Base-by-base conservation (phyloP, 2,113 vertebrate species). In the Lophotis ruficrista region DNA sequence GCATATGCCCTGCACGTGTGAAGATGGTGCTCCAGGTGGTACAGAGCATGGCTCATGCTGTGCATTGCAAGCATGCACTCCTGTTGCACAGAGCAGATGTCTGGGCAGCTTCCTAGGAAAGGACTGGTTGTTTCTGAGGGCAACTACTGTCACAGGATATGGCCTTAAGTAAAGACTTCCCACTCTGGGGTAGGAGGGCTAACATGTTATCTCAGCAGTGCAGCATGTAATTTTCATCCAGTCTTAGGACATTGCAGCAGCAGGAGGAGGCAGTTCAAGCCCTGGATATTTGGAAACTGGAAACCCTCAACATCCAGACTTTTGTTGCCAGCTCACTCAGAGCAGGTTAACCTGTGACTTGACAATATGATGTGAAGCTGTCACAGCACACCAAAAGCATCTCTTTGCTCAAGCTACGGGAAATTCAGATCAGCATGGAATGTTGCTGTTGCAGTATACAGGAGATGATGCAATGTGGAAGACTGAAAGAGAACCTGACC, bases 41-140 rank as follows among this genome's bases (percentile, higher is more conserved):
- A 19, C 22, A 0, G 3, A n/a, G 62, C 24, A 14, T 8, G 66
- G 47, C 31, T 78, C 0, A 0, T 45, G 65, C 76, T 93, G 51
- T 37, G 57, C 27, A 1, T 4, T 45, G 53, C 17, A 24, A n/a
- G 14, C 38, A 66, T 33, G 25, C 18, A 6, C 13, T 82, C 41
- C 70, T 48, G 21, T 6, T 78, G 47, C 71, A 43, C 37, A n/a
- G 24, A 75, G 41, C 14, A 57, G n/a, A 30, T 38, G 18, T 80
- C 33, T 72, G 58, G 72, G 35, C 58, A 69, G 11, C 27, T 82
- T 88, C 43, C 37, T 56, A 53, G 51, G 25, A 70, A 84, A 30
- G 45, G 7, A 47, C 28, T 43, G 45, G 8, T 54, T 85, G 11
- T 84, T 90, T 87, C 35, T 65, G 73, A 58, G 58, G 8, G 35